These are phyloP conservation scores for Odontocerum albicorne DNA, from an alignment of 2,888 invertebrate species.

Conservation along the genomic window DNA sequence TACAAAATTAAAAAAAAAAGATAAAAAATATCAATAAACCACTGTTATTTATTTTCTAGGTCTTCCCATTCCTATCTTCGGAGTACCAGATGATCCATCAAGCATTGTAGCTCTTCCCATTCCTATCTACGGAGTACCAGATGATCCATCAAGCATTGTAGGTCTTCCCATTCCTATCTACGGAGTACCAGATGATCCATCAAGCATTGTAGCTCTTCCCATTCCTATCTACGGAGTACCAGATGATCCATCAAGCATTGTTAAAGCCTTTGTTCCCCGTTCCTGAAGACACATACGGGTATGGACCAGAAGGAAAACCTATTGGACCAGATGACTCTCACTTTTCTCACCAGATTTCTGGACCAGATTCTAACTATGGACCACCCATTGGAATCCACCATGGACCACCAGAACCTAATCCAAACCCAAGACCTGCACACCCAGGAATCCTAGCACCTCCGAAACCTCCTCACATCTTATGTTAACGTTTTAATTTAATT, in stretches of 20 bases:
- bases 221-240: slow-evolving; percentile 50
- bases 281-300: slow-evolving; percentile 51
- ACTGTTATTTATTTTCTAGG: too few relatives aligned
- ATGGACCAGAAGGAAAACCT: slow-evolving; percentile 53
- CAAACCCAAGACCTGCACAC: slow-evolving; percentile 62
- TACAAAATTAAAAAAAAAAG: too few relatives aligned
- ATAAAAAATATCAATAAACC: too few relatives aligned
- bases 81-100: too few relatives aligned
- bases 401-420: slow-evolving; percentile 62
- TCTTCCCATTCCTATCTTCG: too few relatives aligned
- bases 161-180: too few relatives aligned
- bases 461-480: slow-evolving; percentile 72
- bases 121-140: too few relatives aligned
- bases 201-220: slow-evolving; percentile 46
- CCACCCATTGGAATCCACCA: slow-evolving; percentile 48
- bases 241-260: slow-evolving; percentile 42
- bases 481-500: too few relatives aligned
- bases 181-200: slow-evolving; percentile 44
- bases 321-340: slow-evolving; percentile 49
- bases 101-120: slow-evolving; percentile 47
- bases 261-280: slow-evolving; percentile 53
- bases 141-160: slow-evolving; percentile 49
- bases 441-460: slow-evolving; percentile 74
- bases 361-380: slow-evolving; percentile 43
- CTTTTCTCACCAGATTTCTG: slow-evolving; percentile 46